Base-by-base conservation (phyloP, 2,888 invertebrate genomes). In the Pardosa pseudoannulata region DNA sequence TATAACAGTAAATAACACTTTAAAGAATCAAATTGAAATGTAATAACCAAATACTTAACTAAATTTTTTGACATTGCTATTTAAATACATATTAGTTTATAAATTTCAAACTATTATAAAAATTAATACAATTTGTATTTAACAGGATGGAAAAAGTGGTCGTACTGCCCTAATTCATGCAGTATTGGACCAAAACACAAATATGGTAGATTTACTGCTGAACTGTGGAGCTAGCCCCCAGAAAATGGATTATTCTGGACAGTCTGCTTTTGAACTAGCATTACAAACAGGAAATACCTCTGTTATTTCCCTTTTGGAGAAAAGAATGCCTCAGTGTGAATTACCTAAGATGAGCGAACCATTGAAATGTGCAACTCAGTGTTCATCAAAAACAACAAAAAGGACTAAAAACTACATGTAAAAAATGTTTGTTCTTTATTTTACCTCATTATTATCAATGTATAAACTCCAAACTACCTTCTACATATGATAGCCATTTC, bases 81-180 rank as follows among this genome's bases (percentile, higher is more conserved):
- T n/a, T n/a, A n/a, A n/a, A n/a, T n/a, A n/a, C n/a, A n/a, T n/a
- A n/a, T n/a, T n/a, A n/a, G n/a, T n/a, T n/a, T n/a, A n/a, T n/a
- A n/a, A n/a, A n/a, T n/a, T n/a, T n/a, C n/a, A n/a, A n/a, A n/a
- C n/a, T n/a, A n/a, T n/a, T n/a, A n/a, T n/a, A n/a, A n/a, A n/a
- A n/a, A n/a, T n/a, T n/a, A n/a, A n/a, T 31, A 31, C 1, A 32
- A 67, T 28, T 36, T 2, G 16, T n/a, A 13, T 68, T 68, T 6
- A 29, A 13, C 67, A 88, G 88, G 88, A 88, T 67, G 88, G 88
- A 0, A 88, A 88, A 39, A 88, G 88, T 50, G 88, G 88, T 5
- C 39, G 88, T 13, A 73, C 88, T 16, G 73, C 80, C 5, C 62
- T 88, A 2, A 76, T 88, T 11, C 83, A 88, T 32, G 83, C 88